A percentile compares a stretch with the other conserved stretches of the same genome.
phyloP scores from a whole-genome alignment of 2,113 vertebrate genomes.

The Lucifuga dentata region DNA sequence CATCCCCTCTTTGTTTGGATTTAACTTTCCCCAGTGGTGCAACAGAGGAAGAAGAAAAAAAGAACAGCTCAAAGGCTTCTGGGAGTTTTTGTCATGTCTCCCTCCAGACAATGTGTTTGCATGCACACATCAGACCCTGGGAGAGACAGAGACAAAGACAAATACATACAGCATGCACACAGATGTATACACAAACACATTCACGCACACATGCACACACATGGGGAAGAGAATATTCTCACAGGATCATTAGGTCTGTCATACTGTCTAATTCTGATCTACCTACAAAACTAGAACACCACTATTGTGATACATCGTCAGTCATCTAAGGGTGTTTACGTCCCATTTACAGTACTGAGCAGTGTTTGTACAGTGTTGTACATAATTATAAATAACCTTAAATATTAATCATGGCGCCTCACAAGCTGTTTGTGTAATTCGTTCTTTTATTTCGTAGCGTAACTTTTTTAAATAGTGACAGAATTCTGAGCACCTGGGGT shows the following conservation, averaged over 20 bases:
- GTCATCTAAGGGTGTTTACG: conserved; percentile 75
- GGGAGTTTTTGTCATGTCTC: conserved; percentile 87
- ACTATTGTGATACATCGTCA: conserved; percentile 67
- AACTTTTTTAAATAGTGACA: conserved; percentile 77
- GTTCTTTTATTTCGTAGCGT: conserved; percentile 71
- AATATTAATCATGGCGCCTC: conserved; percentile 77
- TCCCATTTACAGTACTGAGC: conserved; percentile 67
- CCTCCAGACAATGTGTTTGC: conserved; percentile 84
- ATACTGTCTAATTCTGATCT: conserved; percentile 80
- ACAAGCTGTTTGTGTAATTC: conserved; percentile 64
- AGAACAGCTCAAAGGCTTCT: conserved; percentile 83
- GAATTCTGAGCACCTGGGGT: conserved; percentile 77
- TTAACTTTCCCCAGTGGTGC: conserved; percentile 80
- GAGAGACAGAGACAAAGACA: conserved; percentile 79
- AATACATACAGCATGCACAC: conserved; percentile 74
- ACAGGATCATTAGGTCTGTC: conserved; percentile 80
- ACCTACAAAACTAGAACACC: conserved; percentile 79
- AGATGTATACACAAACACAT: conserved; percentile 49
- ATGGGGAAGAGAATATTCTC: conserved; percentile 75
- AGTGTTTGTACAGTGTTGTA: conserved; percentile 64
- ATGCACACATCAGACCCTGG: conserved; percentile 82
- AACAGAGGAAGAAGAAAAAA: conserved; percentile 77
- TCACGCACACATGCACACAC: conserved; percentile 34
- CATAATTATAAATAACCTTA: conserved; percentile 78
- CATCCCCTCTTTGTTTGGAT: conserved; percentile 85